phyloP scores from a whole-genome alignment of 2,888 invertebrate species.

The Pachycephus smyrnensis region DNA sequence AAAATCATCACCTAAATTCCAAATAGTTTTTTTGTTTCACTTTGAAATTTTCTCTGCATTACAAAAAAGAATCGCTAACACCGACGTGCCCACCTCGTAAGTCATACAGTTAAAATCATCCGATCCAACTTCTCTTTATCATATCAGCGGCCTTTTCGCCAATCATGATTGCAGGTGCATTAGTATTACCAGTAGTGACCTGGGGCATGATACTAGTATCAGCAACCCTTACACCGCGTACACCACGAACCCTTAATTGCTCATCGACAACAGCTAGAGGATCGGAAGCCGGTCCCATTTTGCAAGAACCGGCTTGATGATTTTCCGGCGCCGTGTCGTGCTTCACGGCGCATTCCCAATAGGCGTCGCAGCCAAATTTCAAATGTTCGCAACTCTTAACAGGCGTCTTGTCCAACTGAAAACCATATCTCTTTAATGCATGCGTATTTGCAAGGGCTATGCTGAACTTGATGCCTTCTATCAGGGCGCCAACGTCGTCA shows the following conservation, averaged over 20 bases:
- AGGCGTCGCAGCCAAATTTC: constrained; percentile 76
- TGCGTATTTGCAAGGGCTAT: constrained; percentile 79
- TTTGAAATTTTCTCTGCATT: not conserved
- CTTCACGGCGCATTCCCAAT: constrained; percentile 74
- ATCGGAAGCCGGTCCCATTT: constrained; percentile 73
- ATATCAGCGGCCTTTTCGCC: constrained; percentile 70
- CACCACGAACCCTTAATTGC: constrained; percentile 68
- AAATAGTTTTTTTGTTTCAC: not conserved
- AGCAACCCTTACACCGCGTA: constrained; percentile 69
- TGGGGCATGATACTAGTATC: constrained; percentile 72
- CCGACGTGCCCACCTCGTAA: not conserved
- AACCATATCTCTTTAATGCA: constrained; percentile 75
- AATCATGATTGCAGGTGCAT: constrained; percentile 71
- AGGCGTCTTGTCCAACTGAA: constrained; percentile 79
- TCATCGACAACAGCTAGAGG: constrained; percentile 72
- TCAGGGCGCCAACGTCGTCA: constrained; percentile 82
- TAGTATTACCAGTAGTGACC: constrained; percentile 71
- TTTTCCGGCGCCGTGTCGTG: constrained; percentile 74
- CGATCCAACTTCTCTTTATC: constrained; percentile 66
- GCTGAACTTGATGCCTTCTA: constrained; percentile 87
- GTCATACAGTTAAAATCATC: constrained; percentile 18
- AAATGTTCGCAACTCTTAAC: constrained; percentile 81
- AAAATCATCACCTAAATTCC: not conserved
- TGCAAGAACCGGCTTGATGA: constrained; percentile 75
- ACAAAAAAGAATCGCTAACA: not conserved